These are phyloP conservation scores for Achlya flavicornis DNA, from an alignment of 2,888 invertebrate species.

Conservation along the genomic window DNA sequence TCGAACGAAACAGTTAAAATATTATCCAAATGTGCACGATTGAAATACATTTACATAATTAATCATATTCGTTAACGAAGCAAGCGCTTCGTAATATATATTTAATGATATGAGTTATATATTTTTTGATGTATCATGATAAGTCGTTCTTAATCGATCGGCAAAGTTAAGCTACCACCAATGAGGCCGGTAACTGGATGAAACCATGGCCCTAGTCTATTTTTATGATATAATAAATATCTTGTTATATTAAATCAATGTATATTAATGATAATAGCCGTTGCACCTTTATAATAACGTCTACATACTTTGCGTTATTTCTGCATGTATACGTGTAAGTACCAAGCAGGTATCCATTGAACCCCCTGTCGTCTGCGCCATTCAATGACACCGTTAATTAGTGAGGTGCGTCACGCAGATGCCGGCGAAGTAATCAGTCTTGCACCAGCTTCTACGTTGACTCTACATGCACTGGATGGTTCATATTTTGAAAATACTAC, in stretches of 20 bases:
- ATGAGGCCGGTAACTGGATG: too few relatives aligned
- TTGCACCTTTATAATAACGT: too few relatives aligned
- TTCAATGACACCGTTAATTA: conserved; percentile 70
- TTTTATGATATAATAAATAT: too few relatives aligned
- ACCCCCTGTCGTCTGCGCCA: background rate
- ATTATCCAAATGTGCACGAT: background rate
- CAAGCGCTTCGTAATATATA: too few relatives aligned
- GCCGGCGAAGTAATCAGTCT: conserved; percentile 73
- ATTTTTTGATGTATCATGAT: too few relatives aligned
- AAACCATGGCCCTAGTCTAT: too few relatives aligned
- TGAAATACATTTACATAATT: background rate
- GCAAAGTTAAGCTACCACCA: too few relatives aligned
- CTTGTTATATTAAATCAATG: too few relatives aligned
- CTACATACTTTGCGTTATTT: background rate
- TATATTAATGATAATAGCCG: too few relatives aligned
- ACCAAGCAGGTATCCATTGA: background rate
- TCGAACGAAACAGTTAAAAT: conserved; percentile 59
- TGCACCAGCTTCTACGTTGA: conserved; percentile 52
- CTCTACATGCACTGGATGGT: conserved; percentile 29
- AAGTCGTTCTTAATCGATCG: too few relatives aligned
- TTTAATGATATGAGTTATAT: too few relatives aligned
- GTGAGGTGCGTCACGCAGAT: conserved; percentile 63
- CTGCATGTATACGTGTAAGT: background rate
- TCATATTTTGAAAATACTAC: background rate
- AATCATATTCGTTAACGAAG: too few relatives aligned